These are phyloP conservation scores for Phalacrocorax aristotelis DNA, from an alignment of 2,113 vertebrate species.

Conservation along the genomic window DNA sequence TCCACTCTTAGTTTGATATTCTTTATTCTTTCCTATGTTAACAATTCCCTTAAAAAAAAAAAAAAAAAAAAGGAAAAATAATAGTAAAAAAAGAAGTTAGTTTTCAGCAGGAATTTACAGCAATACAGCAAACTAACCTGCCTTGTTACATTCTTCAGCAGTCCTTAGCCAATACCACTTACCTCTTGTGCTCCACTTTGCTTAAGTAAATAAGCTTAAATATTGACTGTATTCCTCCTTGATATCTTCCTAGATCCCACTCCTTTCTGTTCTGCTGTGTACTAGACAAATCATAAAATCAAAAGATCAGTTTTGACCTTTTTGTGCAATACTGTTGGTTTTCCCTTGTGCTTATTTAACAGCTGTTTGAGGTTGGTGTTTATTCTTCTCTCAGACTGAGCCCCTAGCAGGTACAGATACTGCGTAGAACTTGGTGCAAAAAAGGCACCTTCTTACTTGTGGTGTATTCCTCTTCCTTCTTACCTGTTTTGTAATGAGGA, in stretches of 20 bases:
- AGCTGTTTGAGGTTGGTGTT: neutral
- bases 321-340: neutral
- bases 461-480: neutral
- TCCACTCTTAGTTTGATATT: neutral
- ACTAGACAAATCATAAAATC: neutral
- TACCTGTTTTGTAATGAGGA: neutral
- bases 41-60: neutral
- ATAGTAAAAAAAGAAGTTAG: too few relatives aligned
- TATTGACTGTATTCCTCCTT: neutral
- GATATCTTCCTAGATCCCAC: neutral
- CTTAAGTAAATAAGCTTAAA: neutral
- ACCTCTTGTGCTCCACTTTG: neutral
- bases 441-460: neutral
- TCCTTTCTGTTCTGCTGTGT: neutral
- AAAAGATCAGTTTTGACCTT: neutral
- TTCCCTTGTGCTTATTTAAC: neutral
- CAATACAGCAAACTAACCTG: neutral
- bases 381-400: neutral
- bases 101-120: neutral
- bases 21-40: neutral
- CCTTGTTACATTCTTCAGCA: neutral
- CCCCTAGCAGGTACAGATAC: neutral
- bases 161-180: neutral
- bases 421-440: neutral
- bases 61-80: too few relatives aligned